Conservation (phyloP, 1,140 invertebrate genomes). For the Onthophagus taurus region DNA sequence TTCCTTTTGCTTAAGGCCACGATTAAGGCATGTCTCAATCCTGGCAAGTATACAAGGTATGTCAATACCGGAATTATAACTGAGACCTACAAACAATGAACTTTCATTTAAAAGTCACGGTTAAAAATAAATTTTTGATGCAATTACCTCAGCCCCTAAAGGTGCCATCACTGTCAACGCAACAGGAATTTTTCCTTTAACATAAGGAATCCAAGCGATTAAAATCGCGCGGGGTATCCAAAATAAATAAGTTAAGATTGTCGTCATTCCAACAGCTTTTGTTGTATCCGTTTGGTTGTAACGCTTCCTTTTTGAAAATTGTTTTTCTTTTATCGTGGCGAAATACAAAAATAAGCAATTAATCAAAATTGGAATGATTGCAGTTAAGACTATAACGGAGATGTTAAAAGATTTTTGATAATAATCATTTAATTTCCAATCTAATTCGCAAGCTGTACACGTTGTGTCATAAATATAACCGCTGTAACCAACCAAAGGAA, state of each 20-base stretch:
- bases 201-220: slow-evolving; percentile 6
- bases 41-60: slow-evolving; percentile 38
- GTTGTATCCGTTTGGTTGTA: no score
- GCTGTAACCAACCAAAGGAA: slow-evolving; percentile 3
- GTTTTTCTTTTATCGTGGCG: no score
- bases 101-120: slow-evolving; percentile 1
- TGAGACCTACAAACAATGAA: slow-evolving; percentile 34
- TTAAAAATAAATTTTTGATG: no score
- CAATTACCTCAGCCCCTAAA: slow-evolving; percentile 7
- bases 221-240: background rate
- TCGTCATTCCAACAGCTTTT: slow-evolving; percentile 4
- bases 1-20: no score
- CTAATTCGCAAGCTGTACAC: slow-evolving; percentile 8
- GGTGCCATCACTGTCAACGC: slow-evolving; percentile 9
- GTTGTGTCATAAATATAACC: slow-evolving; percentile 6
- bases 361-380: background rate
- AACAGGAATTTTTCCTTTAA: slow-evolving; percentile 6
- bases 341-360: no score
- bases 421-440: slow-evolving; percentile 8
- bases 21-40: slow-evolving; percentile 38
- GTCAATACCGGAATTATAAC: slow-evolving; percentile 41
- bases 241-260: background rate
- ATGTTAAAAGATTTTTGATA: slow-evolving; percentile 3
- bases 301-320: no score
- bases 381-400: slow-evolving; percentile 1